Base-by-base conservation (phyloP, 1,140 invertebrate species). In the Camponotus pennsylvanicus region DNA sequence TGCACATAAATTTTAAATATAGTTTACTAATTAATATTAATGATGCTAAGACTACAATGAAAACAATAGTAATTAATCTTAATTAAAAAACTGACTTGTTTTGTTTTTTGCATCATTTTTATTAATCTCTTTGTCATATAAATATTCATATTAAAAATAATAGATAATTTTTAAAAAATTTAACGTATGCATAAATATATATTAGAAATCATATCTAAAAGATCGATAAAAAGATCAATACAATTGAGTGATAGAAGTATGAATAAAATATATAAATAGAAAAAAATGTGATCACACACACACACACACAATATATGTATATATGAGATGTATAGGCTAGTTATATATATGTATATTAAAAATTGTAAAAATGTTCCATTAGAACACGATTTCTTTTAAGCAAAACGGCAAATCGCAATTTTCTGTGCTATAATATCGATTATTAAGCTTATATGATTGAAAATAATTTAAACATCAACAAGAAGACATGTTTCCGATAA, bases 141-240 rank as follows among this genome's bases (percentile, higher is more conserved):
- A 52, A 27, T 79, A 52, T 66, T 66, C 11, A 64, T 40, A 69
- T 70, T 70, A 42, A 0, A 80, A 69, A 40, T 37, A 40, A 67
- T 42, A 57, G 40, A 80, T 21, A 55, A 69, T 70, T 80, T 70
- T 80, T 34, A 0, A 57, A 57, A 70, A 70, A 70, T 40, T 4
- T 34, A 42, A 80, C 37, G 67, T 70, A 52, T 52, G 4, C 0
- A 80, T 66, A 69, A 67, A 80, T 80, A 42, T 80, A 80, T 27
- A 70, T 70, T 32, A 57, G 21, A 61, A 57, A 80, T 70, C 55
- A n/a, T 34, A 69, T 6, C 4, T 32, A 37, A 67, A 67, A 79
- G 7, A 40, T 37, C 0, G 21, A 55, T 71, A 69, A 6, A 69
- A 69, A 69, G 3, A 71, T 80, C 4, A 69, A 40, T 45, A 71